Conservation (phyloP, 2,113 vertebrate genomes). For the Mystacornis crossleyi region DNA sequence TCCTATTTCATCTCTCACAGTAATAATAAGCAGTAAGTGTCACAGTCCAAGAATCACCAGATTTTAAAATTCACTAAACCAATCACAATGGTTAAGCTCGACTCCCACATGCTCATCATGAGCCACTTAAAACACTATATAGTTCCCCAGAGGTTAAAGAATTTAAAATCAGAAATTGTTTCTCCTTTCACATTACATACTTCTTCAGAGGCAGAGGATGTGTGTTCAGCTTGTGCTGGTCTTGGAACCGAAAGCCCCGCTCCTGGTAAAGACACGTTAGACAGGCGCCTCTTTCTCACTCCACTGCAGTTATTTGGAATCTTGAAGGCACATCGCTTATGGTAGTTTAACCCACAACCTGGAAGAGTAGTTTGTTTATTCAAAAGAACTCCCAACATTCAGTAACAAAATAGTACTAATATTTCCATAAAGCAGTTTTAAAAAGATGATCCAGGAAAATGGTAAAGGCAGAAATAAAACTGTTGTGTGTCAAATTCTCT, state of each 20-base stretch:
- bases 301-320: conserved; percentile 98
- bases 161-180: not conserved
- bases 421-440: not conserved
- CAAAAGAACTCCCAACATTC: not conserved
- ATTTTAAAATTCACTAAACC: not conserved
- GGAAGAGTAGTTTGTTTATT: conserved; percentile 7
- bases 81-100: not conserved
- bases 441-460: not conserved
- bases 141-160: not conserved
- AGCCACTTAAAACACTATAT: not conserved
- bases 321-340: conserved; percentile 98
- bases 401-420: not conserved
- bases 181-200: conserved; percentile 71
- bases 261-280: conserved; percentile 92
- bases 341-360: conserved; percentile 98
- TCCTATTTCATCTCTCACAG: not conserved
- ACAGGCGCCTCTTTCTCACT: conserved; percentile 91
- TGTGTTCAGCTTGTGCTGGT: conserved; percentile 81
- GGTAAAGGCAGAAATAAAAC: not conserved
- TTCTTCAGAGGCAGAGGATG: conserved; percentile 84
- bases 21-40: not conserved
- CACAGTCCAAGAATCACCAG: not conserved
- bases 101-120: not conserved
- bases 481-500: not conserved
- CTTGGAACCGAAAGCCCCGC: conserved; percentile 88